Base-by-base conservation (phyloP, 2,888 invertebrate genomes). In the Drosophila buzzatii region DNA sequence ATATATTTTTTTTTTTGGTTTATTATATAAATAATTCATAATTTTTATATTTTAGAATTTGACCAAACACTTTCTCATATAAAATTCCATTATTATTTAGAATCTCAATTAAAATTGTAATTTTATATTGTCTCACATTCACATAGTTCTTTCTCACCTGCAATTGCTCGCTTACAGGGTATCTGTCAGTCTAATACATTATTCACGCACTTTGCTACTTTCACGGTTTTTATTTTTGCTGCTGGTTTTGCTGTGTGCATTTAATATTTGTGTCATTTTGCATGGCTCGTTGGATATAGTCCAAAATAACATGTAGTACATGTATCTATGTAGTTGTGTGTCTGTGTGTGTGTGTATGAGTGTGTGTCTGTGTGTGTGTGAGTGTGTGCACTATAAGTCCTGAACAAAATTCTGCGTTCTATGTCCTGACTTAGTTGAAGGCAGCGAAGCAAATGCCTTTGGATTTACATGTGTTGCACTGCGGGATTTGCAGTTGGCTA, bases 261-360 rank as follows among this genome's bases (percentile, higher is more conserved):
- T 85, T 85, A 68, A 77, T 77, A 83, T 84, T 75, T 73, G 71
- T 76, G 79, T 73, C 79, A 89, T 79, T 86, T 85, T 71, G 82
- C 82, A 85, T 72, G 75, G 79, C 82, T 82, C 62, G 88, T 76
- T 89, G 88, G 68, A 71, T 85, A 47, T 64, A 63, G 76, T 72
- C 71, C 68, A 68, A 71, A 70, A 58, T 64, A 51, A 51, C 31
- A 45, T 39, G 37, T 27, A 27, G 8, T 41, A 39, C 37, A 58
- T 31, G 23, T 45, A 45, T 45, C 33, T 58, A 52, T 47, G 37
- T 20, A 52, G 39, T 37, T 55, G 16, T 57, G 18, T 35, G 9
- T 55, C 42, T 41, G 27, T n/a, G 23, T 35, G 52, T 49, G 49
- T 20, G 62, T 65, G 68, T 49, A 33, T 20, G 62, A 63, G 68